Conservation (phyloP, 1,140 invertebrate genomes). For the Drosophila novamexicana region DNA sequence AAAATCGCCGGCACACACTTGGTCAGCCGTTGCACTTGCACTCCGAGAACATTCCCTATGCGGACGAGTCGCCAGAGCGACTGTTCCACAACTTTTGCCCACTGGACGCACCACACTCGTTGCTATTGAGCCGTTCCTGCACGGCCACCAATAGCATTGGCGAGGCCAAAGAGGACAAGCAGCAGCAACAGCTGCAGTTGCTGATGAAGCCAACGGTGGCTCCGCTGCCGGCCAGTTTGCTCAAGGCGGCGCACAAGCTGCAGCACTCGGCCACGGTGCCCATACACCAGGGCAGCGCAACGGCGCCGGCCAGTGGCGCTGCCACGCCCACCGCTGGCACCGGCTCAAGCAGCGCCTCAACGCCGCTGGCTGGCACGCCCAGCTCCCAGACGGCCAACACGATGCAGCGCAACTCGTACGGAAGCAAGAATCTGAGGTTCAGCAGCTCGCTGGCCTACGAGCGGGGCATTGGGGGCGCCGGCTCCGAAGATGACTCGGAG, state of each 20-base stretch:
- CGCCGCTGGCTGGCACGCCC: constrained; percentile 37
- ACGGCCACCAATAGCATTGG: constrained; percentile 73
- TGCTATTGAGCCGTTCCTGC: constrained; percentile 74
- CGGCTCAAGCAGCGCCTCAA: constrained; percentile 48
- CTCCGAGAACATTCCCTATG: constrained; percentile 85
- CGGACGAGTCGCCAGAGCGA: constrained; percentile 85
- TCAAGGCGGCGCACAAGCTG: constrained; percentile 72
- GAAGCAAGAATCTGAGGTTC: constrained; percentile 64
- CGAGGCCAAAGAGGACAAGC: constrained; percentile 23
- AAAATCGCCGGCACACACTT: constrained; percentile 73
- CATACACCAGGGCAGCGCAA: constrained; percentile 72
- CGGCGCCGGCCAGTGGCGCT: constrained; percentile 69
- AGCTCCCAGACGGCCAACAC: constrained; percentile 23
- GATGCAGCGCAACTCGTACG: constrained; percentile 41
- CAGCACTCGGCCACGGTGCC: constrained; percentile 80
- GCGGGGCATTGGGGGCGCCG: constrained; percentile 40
- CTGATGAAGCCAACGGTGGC: constrained; percentile 47
- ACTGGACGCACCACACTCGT: constrained; percentile 64
- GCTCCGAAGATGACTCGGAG: constrained; percentile 82
- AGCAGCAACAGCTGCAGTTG: constrained; percentile 12
- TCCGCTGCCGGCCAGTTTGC: constrained; percentile 52
- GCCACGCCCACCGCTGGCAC: constrained; percentile 66
- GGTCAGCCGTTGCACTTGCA: constrained; percentile 79
- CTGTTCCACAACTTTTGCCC: constrained; percentile 76
- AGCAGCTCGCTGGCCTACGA: constrained; percentile 57